phyloP scores from a whole-genome alignment of 2,797 vertebrate species.

The Columba guinea region DNA sequence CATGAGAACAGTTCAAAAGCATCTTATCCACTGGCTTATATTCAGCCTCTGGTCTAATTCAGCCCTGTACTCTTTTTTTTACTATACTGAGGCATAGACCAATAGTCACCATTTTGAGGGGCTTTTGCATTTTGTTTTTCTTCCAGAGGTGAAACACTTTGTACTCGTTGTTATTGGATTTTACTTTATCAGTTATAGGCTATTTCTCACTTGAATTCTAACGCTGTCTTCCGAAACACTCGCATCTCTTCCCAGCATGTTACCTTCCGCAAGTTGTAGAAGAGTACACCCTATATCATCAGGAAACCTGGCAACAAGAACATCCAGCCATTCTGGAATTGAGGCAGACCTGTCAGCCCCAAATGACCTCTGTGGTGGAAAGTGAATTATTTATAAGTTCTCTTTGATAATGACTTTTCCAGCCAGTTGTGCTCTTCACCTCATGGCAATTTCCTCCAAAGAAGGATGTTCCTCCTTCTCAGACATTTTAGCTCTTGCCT shows the following conservation, averaged over 20 bases:
- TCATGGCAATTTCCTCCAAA: neutral
- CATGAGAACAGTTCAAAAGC: neutral
- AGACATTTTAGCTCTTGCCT: neutral
- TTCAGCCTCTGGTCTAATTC: neutral
- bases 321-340: neutral
- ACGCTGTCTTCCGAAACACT: neutral
- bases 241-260: neutral
- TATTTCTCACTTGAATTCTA: neutral
- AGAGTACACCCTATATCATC: neutral
- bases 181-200: neutral
- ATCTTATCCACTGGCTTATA: neutral
- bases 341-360: neutral
- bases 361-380: neutral
- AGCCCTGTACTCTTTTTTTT: neutral
- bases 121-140: neutral
- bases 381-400: neutral
- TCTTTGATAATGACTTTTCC: neutral
- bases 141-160: neutral
- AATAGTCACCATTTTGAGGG: rapidly evolving
- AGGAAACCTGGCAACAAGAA: neutral
- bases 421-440: neutral
- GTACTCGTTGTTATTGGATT: neutral
- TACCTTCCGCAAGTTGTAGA: neutral
- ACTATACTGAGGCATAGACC: neutral
- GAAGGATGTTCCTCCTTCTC: neutral